These are phyloP conservation scores for Drosophila suboccidentalis DNA, from an alignment of 2,888 invertebrate species.

Conservation along the genomic window DNA sequence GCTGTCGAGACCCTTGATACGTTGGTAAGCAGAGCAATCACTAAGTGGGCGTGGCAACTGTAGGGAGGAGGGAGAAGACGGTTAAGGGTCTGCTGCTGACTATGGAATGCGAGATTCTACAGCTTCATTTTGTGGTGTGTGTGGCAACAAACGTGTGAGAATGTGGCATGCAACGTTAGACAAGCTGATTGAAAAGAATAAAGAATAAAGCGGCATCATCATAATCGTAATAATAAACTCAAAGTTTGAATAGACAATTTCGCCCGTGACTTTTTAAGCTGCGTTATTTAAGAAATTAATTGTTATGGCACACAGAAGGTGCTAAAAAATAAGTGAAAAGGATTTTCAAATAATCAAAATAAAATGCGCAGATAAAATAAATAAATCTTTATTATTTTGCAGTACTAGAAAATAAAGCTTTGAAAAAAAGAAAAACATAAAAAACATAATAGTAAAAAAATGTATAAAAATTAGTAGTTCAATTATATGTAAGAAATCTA, in stretches of 20 bases:
- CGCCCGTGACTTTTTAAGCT: neutral
- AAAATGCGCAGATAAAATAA: neutral
- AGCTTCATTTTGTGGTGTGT: slow-evolving; percentile 29
- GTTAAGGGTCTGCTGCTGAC: slow-evolving; percentile 1
- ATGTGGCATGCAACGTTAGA: slow-evolving; percentile 11
- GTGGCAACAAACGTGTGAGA: slow-evolving; percentile 10
- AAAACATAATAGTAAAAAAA: too few species aligned
- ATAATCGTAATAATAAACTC: slow-evolving; percentile 23
- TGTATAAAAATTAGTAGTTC: too few species aligned
- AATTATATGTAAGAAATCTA: too few species aligned
- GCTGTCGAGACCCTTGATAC: slow-evolving; percentile 31
- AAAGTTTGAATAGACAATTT: slow-evolving; percentile 12
- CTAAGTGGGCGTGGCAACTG: neutral
- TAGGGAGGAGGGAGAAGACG: neutral
- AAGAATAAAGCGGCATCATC: slow-evolving; percentile 3
- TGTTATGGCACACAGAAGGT: neutral
- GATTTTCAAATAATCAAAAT: neutral
- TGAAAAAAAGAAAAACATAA: too few species aligned
- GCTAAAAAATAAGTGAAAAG: neutral
- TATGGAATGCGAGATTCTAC: slow-evolving; percentile 8
- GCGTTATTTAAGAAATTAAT: slow-evolving; percentile 4
- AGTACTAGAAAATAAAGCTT: too few species aligned
- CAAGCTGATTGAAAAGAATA: neutral
- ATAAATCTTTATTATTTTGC: too few species aligned
- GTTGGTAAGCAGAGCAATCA: slow-evolving; percentile 6